Evolutionary conservation across 2,888 invertebrate species (phyloP), one percentile per base, ranked within the genome.

Genomic region (Catonia carolina): DNA sequence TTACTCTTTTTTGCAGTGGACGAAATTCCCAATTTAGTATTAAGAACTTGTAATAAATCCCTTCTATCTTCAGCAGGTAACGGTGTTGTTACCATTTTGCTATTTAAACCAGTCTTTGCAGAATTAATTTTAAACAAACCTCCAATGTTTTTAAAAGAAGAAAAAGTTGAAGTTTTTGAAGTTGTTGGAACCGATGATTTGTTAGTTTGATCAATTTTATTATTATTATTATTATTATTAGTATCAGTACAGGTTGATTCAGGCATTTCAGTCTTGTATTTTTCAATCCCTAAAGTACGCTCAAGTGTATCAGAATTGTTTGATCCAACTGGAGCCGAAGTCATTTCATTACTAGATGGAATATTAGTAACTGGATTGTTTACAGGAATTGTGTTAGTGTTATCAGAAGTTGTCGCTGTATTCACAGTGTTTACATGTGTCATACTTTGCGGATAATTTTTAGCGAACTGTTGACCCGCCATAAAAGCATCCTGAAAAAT

Each of bases 381-480:
- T 15, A 41, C 15, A 37, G 37, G 4, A 14, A 15, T 4, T 8
- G 3, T 8, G n/a, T n/a, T 37, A 2, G 10, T n/a, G n/a, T n/a
- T n/a, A n/a, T n/a, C n/a, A n/a, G n/a, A n/a, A n/a, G n/a, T n/a
- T 6, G 27, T 8, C 27, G 8, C 8, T 8, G 27, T 27, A 27
- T 8, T 27, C 5, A 6, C 8, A 6, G 18, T 6, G 10, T 59
- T 59, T 10, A 71, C 61, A 22, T 61, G 60, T 31, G 63, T 56
- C 66, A 77, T 69, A 59, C 74, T 76, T 2, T 76, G 69, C 66
- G 77, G 74, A 69, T 81, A 86, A 60, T 80, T 80, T 63, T 79
- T 80, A 2, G 84, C 84, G 71, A 88, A 88, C 67, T 84, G 82
- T 71, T 85, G 82, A 2, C 87, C 88, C 1, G 86, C 87, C 62